Evolutionary conservation across 2,888 invertebrate genomes (phyloP).

Genomic region (Netelia inedita): DNA sequence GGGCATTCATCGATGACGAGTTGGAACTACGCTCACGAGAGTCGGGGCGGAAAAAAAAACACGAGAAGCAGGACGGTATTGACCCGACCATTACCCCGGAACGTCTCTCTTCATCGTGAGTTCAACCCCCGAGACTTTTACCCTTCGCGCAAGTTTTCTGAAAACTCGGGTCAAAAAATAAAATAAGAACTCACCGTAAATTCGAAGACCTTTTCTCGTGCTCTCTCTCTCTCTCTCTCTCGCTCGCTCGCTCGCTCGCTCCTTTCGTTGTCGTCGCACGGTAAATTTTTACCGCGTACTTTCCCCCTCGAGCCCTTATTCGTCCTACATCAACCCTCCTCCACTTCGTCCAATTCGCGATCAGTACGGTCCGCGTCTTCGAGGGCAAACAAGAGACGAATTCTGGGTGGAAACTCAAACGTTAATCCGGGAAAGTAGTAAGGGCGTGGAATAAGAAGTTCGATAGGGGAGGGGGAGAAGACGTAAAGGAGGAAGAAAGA

Average conservation of each 20-base stretch:
- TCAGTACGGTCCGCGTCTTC: not conserved
- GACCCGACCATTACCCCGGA: slow-evolving; percentile 68
- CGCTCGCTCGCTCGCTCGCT: slow-evolving; percentile 29
- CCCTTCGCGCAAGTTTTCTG: slow-evolving; percentile 24
- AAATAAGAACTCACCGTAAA: slow-evolving; percentile 36
- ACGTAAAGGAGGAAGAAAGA: slow-evolving; percentile 54
- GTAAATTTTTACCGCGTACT: slow-evolving; percentile 45
- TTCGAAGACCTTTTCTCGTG: slow-evolving; percentile 21
- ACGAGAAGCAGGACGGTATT: slow-evolving; percentile 54
- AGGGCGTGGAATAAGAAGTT: slow-evolving; percentile 13
- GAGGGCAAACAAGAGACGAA: slow-evolving; percentile 43
- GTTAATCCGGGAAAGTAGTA: slow-evolving; percentile 42
- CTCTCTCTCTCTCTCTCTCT: not conserved
- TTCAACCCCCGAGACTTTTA: not conserved
- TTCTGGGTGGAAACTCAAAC: slow-evolving; percentile 53
- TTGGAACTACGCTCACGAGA: slow-evolving; percentile 11
- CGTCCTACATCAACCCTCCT: slow-evolving; percentile 3
- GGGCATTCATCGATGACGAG: slow-evolving; percentile 64
- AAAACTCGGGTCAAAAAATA: not conserved
- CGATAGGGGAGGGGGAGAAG: slow-evolving; percentile 1
- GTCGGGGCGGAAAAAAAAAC: slow-evolving; percentile 20
- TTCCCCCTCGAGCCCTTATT: slow-evolving; percentile 49
- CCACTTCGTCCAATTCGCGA: not conserved
- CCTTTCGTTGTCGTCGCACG: slow-evolving; percentile 32
- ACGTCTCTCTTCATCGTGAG: slow-evolving; percentile 18